phyloP scores from a whole-genome alignment of 2,888 invertebrate species.

The Harmothoe impar region DNA sequence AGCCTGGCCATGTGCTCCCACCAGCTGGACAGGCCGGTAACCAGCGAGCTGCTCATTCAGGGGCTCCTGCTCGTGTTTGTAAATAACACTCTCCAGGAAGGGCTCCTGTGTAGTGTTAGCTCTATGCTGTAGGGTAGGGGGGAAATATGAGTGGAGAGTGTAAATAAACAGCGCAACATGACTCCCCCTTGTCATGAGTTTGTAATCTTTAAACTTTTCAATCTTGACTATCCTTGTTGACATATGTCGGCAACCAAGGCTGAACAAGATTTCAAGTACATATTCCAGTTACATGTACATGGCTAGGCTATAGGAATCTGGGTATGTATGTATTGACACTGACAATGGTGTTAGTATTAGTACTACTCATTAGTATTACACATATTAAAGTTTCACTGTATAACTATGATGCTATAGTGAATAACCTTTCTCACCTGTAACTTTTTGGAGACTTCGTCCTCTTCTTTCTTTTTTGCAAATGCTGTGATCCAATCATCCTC shows the following conservation, averaged over 20 bases:
- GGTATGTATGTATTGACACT: too few relatives aligned
- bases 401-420: too few relatives aligned
- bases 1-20: background rate
- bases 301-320: too few relatives aligned
- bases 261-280: background rate
- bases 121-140: too few relatives aligned
- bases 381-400: too few relatives aligned
- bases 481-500: slow-evolving; percentile 90
- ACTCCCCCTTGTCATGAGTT: too few relatives aligned
- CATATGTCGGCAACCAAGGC: background rate
- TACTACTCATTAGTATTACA: too few relatives aligned
- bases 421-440: slow-evolving; percentile 85
- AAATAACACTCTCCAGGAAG: slow-evolving; percentile 23
- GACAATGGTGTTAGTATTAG: too few relatives aligned
- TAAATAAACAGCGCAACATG: too few relatives aligned
- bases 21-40: background rate
- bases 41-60: slow-evolving; percentile 29
- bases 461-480: slow-evolving; percentile 89
- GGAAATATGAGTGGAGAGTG: too few relatives aligned
- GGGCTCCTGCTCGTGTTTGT: background rate
- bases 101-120: background rate
- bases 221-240: background rate
- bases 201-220: background rate
- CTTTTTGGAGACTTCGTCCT: slow-evolving; percentile 86
- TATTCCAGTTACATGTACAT: too few relatives aligned